Conservation (phyloP, 2,888 invertebrate genomes). For the Crossocerus cetratus region DNA sequence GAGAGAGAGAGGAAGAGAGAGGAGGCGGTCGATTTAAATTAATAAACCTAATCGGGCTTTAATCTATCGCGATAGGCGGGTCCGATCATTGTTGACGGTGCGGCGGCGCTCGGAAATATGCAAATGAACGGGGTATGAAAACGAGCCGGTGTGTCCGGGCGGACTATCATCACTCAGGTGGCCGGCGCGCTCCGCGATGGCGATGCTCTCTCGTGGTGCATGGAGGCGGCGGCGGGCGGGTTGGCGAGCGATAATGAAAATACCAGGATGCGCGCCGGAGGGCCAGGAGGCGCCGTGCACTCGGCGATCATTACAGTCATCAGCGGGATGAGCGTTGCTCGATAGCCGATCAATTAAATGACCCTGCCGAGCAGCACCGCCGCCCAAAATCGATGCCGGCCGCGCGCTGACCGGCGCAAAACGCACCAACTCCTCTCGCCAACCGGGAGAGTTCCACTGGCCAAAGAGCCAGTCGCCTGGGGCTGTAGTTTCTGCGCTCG, state of each 20-base stretch:
- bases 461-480: conserved; percentile 2
- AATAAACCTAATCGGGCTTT: conserved; percentile 66
- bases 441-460: conserved; percentile 12
- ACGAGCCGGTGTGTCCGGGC: conserved; percentile 32
- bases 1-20: too few relatives aligned
- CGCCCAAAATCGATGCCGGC: conserved; percentile 51
- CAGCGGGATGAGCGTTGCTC: conserved; percentile 60
- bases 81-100: conserved; percentile 52
- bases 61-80: conserved; percentile 60
- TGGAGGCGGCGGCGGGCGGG: background rate
- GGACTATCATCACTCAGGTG: conserved; percentile 62
- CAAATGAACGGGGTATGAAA: conserved; percentile 63
- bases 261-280: conserved; percentile 48
- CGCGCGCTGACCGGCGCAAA: conserved; percentile 28
- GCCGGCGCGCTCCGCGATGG: conserved; percentile 19
- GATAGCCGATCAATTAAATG: conserved; percentile 66
- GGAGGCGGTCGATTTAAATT: conserved; percentile 67
- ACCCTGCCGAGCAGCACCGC: conserved; percentile 34
- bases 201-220: conserved; percentile 8
- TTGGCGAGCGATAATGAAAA: conserved; percentile 63
- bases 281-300: conserved; percentile 6
- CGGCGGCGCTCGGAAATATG: conserved; percentile 61
- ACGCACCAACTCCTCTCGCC: conserved; percentile 12
- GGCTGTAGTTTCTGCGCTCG: background rate
- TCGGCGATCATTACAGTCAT: conserved; percentile 61